Evolutionary conservation across 2,113 vertebrate genomes (phyloP).

Genomic region (Sylvietta virens): DNA sequence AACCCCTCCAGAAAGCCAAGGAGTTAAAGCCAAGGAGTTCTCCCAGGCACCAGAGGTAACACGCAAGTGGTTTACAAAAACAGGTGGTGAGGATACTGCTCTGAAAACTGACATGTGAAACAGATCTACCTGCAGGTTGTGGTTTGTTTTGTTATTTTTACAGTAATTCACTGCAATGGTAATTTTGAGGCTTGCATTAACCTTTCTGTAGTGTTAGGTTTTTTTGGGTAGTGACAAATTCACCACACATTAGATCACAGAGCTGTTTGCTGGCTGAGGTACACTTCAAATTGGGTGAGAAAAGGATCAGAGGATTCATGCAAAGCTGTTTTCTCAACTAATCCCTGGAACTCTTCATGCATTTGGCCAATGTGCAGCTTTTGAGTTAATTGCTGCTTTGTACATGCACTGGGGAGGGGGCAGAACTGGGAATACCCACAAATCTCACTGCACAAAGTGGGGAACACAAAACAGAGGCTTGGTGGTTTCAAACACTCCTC

Average conservation of each 20-base stretch:
- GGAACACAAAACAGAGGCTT: not conserved
- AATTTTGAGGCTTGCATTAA: not conserved
- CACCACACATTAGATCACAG: not conserved
- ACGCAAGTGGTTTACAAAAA: not conserved
- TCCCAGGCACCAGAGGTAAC: not conserved
- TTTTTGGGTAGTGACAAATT: not conserved
- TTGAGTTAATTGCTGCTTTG: not conserved
- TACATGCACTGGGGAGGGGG: not conserved
- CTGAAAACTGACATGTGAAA: not conserved
- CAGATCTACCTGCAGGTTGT: not conserved
- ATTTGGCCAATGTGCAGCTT: not conserved
- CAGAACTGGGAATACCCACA: not conserved
- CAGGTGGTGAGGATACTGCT: not conserved
- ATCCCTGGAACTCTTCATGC: not conserved
- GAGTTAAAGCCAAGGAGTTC: not conserved
- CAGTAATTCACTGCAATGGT: not conserved
- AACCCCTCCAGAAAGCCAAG: not conserved
- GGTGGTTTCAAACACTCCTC: not conserved
- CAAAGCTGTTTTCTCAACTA: constrained; percentile 19
- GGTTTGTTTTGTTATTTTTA: not conserved
- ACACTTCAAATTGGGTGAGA: not conserved
- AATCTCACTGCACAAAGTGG: not conserved
- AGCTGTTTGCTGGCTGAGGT: not conserved
- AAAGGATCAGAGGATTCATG: not conserved
- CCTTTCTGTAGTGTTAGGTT: not conserved